Evolutionary conservation across 2,797 vertebrate genomes (phyloP).

Genomic region (Hypotaenidia okinawae): DNA sequence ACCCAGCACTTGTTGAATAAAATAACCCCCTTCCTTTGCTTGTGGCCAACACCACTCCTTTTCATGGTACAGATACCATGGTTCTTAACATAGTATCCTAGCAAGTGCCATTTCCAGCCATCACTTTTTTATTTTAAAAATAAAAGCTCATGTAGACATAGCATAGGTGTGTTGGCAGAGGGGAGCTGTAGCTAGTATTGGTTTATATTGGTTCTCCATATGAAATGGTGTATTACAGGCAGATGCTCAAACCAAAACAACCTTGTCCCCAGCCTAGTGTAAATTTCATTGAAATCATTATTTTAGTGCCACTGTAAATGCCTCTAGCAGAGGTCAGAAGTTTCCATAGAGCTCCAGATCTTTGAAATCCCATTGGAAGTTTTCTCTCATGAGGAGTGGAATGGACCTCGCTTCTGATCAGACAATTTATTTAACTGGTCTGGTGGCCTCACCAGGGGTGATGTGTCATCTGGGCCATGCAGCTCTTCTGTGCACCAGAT

Average conservation of each 20-base stretch:
- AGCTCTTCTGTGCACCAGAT: not conserved
- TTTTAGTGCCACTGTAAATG: not conserved
- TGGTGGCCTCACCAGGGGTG: not conserved
- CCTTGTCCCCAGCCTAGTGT: accelerated
- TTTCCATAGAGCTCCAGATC: not conserved
- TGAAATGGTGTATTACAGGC: not conserved
- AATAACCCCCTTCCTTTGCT: not conserved
- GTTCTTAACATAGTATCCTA: not conserved
- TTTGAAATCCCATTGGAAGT: not conserved
- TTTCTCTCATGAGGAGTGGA: not conserved
- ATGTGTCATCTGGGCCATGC: not conserved
- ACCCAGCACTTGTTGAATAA: no score
- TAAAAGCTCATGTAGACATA: not conserved
- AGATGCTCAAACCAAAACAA: not conserved
- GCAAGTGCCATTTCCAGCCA: not conserved
- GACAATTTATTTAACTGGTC: not conserved
- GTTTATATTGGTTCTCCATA: not conserved
- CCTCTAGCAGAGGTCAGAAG: not conserved
- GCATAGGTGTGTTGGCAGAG: not conserved
- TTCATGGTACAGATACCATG: not conserved
- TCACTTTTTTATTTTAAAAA: not conserved
- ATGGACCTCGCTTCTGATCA: not conserved
- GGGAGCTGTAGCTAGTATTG: not conserved
- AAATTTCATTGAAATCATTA: not conserved
- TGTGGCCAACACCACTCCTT: accelerated